phyloP scores from a whole-genome alignment of 2,888 invertebrate species.

The Ferrisia virgata region DNA sequence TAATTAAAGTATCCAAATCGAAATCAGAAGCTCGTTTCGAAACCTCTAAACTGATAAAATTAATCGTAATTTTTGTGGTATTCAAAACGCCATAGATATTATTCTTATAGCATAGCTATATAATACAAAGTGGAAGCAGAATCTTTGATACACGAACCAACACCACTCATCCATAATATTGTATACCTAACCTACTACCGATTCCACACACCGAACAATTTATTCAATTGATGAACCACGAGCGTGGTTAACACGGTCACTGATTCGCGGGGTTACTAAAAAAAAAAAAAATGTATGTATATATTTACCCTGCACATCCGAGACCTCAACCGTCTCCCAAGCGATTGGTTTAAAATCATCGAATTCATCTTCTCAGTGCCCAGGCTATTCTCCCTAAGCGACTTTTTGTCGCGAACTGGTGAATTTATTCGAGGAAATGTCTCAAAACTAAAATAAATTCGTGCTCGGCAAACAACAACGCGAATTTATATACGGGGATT shows the following conservation, averaged over 20 bases:
- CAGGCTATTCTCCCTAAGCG: neutral
- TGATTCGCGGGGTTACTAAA: neutral
- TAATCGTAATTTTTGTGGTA: constrained; percentile 16
- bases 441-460: constrained; percentile 40
- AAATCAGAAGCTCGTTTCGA: constrained; percentile 33
- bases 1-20: constrained; percentile 27
- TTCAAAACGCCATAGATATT: neutral
- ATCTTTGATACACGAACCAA: too few relatives aligned
- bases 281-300: neutral
- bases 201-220: neutral
- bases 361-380: neutral
- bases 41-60: constrained; percentile 32
- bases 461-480: constrained; percentile 2
- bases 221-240: neutral
- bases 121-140: neutral
- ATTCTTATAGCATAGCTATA: too few relatives aligned
- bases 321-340: neutral
- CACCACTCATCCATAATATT: too few relatives aligned
- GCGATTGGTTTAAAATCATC: neutral
- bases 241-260: neutral
- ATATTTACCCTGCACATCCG: neutral
- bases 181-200: neutral
- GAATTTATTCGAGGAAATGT: neutral
- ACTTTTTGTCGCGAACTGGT: neutral
- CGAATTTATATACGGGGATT: constrained; percentile 33